Percentiles rank a stretch among this genome's conserved stretches.
phyloP scores from a whole-genome alignment of 2,888 invertebrate species.

The Platycheirus rosarum region DNA sequence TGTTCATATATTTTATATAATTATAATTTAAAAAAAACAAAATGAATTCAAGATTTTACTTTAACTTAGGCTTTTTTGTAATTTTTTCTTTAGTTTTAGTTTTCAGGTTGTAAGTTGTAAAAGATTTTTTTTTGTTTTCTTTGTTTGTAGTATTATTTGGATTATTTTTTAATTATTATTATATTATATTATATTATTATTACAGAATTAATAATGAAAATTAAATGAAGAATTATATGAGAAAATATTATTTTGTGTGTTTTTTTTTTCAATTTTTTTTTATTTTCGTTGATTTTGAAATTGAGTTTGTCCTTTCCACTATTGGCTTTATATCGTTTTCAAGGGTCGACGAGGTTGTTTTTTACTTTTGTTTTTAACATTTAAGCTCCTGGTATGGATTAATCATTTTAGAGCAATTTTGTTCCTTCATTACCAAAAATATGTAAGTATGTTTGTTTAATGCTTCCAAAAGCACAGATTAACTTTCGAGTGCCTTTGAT shows the following conservation, averaged over 20 bases:
- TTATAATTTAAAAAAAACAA: slow-evolving; percentile 41
- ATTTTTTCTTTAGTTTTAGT: slow-evolving; percentile 54
- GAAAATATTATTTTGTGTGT: slow-evolving; percentile 61
- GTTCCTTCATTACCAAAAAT: too few species aligned
- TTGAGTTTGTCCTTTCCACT: not conserved
- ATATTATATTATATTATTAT: slow-evolving; percentile 65
- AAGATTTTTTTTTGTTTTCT: slow-evolving; percentile 74
- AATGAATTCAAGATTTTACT: slow-evolving; percentile 28
- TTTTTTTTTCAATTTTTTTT: slow-evolving; percentile 57
- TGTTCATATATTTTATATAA: slow-evolving; percentile 33
- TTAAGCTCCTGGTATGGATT: not conserved
- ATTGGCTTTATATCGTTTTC: not conserved
- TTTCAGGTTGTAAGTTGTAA: slow-evolving; percentile 71
- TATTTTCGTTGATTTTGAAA: slow-evolving; percentile 2
- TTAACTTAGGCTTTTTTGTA: slow-evolving; percentile 62
- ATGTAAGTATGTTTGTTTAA: too few species aligned
- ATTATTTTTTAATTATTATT: slow-evolving; percentile 74
- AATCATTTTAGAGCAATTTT: too few species aligned
- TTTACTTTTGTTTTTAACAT: not conserved
- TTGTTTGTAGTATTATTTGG: slow-evolving; percentile 75
- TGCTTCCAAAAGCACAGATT: too few species aligned
- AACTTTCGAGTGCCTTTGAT: too few species aligned
- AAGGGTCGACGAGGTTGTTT: not conserved
- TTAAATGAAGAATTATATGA: slow-evolving; percentile 69
- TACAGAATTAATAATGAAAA: slow-evolving; percentile 75